A percentile compares a stretch with the other conserved stretches of the same genome.
phyloP scores from a whole-genome alignment of 2,797 vertebrate species.

The Clarias platycephalus region DNA sequence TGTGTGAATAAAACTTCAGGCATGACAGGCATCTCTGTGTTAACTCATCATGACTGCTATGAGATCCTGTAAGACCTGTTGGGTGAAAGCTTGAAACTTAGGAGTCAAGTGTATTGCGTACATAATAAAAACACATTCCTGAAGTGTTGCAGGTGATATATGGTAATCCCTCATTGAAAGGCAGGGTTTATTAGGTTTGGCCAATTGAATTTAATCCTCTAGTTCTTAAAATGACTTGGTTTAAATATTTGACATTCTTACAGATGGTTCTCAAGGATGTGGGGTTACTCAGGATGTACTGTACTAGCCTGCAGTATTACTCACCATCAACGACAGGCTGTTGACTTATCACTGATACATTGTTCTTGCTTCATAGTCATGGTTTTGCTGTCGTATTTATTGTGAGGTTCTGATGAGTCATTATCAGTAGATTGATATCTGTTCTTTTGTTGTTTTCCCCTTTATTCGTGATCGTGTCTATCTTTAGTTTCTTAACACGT shows the following conservation, averaged over 20 bases:
- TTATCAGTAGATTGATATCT: not conserved
- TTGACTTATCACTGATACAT: not conserved
- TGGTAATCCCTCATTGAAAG: not conserved
- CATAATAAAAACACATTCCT: conserved; percentile 31
- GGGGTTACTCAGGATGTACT: not conserved
- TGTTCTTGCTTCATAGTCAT: not conserved
- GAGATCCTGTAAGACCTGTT: conserved; percentile 42
- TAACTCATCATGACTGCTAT: conserved; percentile 12
- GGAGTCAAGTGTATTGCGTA: not conserved
- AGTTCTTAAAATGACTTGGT: not conserved
- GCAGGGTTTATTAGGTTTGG: not conserved
- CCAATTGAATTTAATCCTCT: not conserved
- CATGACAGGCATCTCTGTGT: conserved; percentile 20
- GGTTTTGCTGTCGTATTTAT: not conserved
- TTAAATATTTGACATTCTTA: not conserved
- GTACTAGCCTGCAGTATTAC: not conserved
- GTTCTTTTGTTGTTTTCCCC: not conserved
- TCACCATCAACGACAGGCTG: not conserved
- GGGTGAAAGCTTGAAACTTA: not conserved
- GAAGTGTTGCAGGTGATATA: not conserved
- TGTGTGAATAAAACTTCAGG: not conserved
- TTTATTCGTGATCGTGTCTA: not conserved
- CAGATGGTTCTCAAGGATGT: not conserved
- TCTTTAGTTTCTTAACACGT: no score
- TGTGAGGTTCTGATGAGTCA: not conserved